These are phyloP conservation scores for Drosophila tripunctata DNA, from an alignment of 2,888 invertebrate species.

Conservation along the genomic window DNA sequence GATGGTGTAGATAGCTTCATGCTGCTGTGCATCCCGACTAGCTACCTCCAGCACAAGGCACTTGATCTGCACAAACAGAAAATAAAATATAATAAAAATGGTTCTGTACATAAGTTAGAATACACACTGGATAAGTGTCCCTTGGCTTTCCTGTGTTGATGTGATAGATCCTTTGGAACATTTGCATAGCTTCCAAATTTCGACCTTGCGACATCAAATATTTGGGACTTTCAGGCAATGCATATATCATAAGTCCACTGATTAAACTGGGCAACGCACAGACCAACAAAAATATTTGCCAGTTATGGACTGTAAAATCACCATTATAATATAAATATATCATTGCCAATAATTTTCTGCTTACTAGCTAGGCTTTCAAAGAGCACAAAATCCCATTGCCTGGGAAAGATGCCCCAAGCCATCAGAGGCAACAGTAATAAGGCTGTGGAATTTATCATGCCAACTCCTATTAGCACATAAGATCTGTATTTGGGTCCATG, in stretches of 20 bases:
- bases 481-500: constrained; percentile 88
- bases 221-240: constrained; percentile 85
- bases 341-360: constrained; percentile 7
- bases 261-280: constrained; percentile 87
- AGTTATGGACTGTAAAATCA: constrained; percentile 69
- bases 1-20: constrained; percentile 67
- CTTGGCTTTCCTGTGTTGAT: constrained; percentile 87
- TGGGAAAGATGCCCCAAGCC: constrained; percentile 90
- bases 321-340: not conserved
- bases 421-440: constrained; percentile 88
- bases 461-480: constrained; percentile 87
- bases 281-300: constrained; percentile 85
- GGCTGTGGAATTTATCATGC: constrained; percentile 88
- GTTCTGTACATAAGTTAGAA: not conserved
- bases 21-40: constrained; percentile 53
- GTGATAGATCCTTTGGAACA: constrained; percentile 86
- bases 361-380: constrained; percentile 83
- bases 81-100: no score
- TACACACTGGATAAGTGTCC: constrained; percentile 87
- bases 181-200: constrained; percentile 77
- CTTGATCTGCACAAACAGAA: constrained; percentile 63
- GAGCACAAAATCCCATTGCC: constrained; percentile 86
- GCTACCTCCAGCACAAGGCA: constrained; percentile 76
- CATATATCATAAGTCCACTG: constrained; percentile 85
- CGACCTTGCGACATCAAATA: constrained; percentile 81